These are phyloP conservation scores for Syrrhaptes paradoxus DNA, from an alignment of 2,113 vertebrate genomes.

Conservation along the genomic window DNA sequence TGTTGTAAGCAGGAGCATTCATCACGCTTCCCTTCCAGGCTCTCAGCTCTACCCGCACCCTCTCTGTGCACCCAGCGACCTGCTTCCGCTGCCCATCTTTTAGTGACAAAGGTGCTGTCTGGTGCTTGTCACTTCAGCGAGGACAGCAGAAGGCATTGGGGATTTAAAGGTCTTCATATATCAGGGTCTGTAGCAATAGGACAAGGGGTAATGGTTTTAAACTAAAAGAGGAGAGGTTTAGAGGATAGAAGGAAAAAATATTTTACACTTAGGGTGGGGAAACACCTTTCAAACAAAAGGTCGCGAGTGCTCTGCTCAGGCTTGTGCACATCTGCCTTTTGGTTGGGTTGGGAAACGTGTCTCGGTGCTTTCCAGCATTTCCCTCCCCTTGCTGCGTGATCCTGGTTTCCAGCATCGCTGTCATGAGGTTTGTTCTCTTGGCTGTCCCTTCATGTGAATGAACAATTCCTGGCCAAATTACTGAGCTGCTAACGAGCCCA, in stretches of 20 bases:
- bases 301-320: background rate
- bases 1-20: background rate
- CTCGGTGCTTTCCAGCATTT: background rate
- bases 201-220: too few relatives aligned
- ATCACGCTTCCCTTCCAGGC: background rate
- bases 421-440: background rate
- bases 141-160: background rate
- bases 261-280: too few relatives aligned
- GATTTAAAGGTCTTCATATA: background rate
- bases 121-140: background rate
- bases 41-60: background rate
- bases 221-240: too few relatives aligned
- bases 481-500: background rate
- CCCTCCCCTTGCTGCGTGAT: background rate
- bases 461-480: background rate
- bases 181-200: background rate
- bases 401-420: background rate
- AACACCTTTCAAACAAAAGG: background rate
- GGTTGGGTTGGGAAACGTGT: accelerated
- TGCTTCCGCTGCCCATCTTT: background rate
- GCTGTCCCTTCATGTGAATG: background rate
- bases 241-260: too few relatives aligned
- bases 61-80: accelerated
- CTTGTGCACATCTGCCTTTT: background rate
- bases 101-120: background rate